These are phyloP conservation scores for Periplaneta americana DNA, from an alignment of 1,140 invertebrate genomes.

Conservation along the genomic window DNA sequence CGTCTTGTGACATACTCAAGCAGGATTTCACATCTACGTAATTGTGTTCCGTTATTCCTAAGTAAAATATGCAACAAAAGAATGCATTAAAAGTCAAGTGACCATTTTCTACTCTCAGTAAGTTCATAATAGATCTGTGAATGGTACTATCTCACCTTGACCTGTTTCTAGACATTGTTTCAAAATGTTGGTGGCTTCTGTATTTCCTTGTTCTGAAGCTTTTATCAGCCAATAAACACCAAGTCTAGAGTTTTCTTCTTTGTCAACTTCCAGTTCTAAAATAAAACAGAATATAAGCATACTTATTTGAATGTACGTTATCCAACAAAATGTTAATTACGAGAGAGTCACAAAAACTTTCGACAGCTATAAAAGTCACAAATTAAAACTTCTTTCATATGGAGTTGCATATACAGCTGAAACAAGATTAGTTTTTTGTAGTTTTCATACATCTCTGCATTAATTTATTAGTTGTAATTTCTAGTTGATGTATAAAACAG, in stretches of 20 bases:
- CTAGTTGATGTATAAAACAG: too few species aligned
- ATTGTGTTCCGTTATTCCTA: slow-evolving; percentile 74
- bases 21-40: slow-evolving; percentile 77
- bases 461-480: too few species aligned
- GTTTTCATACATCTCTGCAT: too few species aligned
- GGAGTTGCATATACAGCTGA: too few species aligned
- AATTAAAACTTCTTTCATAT: too few species aligned
- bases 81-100: not conserved
- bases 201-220: slow-evolving; percentile 84
- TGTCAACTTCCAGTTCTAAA: slow-evolving; percentile 47
- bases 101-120: not conserved
- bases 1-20: slow-evolving; percentile 72
- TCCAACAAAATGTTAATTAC: too few species aligned
- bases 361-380: too few species aligned
- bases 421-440: too few species aligned
- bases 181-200: slow-evolving; percentile 75
- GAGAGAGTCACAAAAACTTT: too few species aligned
- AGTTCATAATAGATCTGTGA: too few species aligned
- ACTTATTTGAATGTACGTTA: too few species aligned
- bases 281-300: not conserved
- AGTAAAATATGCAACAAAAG: slow-evolving; percentile 11
- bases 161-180: slow-evolving; percentile 70
- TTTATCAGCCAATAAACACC: slow-evolving; percentile 85
- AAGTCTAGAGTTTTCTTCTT: slow-evolving; percentile 54
- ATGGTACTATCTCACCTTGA: slow-evolving; percentile 38